phyloP scores from a whole-genome alignment of 2,888 invertebrate species.

The Lycocerus yunnanus region DNA sequence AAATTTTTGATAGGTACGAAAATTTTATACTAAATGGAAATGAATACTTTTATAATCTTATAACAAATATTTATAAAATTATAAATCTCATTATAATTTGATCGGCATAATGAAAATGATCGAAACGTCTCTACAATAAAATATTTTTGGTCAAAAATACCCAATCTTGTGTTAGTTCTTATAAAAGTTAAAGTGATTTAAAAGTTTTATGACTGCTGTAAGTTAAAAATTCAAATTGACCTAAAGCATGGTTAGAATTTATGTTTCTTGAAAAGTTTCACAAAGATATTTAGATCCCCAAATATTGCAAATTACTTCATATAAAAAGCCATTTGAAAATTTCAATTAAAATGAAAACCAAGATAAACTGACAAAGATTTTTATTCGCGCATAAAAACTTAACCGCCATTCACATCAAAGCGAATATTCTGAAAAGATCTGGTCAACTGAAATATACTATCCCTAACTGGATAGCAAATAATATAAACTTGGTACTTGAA shows the following conservation, averaged over 20 bases:
- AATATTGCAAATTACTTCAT: slow-evolving; percentile 2
- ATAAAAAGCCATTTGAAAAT: slow-evolving; percentile 3
- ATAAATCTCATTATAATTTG: not conserved
- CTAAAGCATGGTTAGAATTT: not conserved
- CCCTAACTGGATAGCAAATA: not conserved
- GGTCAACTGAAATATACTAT: slow-evolving; percentile 8
- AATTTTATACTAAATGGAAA: not conserved
- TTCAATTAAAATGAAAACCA: slow-evolving; percentile 16
- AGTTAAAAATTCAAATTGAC: not conserved
- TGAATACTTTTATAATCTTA: not conserved
- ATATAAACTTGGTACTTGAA: slow-evolving; percentile 1
- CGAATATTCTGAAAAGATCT: slow-evolving; percentile 3
- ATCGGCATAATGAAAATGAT: not conserved
- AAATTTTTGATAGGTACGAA: not conserved
- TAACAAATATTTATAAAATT: not conserved
- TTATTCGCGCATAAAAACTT: slow-evolving; percentile 11
- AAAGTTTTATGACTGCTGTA: slow-evolving; percentile 3
- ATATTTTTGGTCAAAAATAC: not conserved
- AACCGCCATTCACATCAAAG: slow-evolving; percentile 1
- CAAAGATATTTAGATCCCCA: slow-evolving; percentile 2
- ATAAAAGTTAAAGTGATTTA: slow-evolving; percentile 1
- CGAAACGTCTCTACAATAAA: not conserved
- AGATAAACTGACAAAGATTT: slow-evolving; percentile 10
- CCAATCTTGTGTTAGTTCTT: not conserved
- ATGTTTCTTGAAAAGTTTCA: not conserved